Evolutionary conservation across 2,113 vertebrate species (phyloP).

Genomic region (rat (Rattus norvegicus)): DNA sequence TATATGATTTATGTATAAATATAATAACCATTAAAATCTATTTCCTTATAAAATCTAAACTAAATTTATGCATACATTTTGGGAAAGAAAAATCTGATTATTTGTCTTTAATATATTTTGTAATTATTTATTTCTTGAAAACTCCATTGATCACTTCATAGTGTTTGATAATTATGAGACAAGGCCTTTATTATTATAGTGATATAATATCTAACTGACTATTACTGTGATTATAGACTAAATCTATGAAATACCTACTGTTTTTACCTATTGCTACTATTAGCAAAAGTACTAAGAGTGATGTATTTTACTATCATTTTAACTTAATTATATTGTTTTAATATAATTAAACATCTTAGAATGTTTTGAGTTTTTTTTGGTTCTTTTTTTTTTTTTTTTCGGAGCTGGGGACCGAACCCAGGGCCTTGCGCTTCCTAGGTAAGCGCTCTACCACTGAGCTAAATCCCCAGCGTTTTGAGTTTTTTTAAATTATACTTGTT

Average conservation of each 20-base stretch:
- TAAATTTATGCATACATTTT: not conserved
- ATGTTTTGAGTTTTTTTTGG: not conserved
- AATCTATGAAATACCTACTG: not conserved
- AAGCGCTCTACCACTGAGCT: too few species aligned
- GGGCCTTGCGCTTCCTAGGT: too few species aligned
- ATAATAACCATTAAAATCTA: not conserved
- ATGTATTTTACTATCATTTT: not conserved
- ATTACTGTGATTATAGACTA: not conserved
- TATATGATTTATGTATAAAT: not conserved
- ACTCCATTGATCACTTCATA: not conserved
- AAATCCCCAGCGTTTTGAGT: too few species aligned
- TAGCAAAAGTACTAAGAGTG: not conserved
- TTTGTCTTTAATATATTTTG: not conserved
- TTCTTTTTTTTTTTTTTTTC: too few species aligned
- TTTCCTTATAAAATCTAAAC: not conserved
- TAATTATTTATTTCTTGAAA: not conserved
- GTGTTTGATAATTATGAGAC: not conserved
- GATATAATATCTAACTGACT: not conserved
- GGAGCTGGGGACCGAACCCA: too few species aligned
- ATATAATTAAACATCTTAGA: not conserved
- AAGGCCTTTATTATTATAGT: not conserved
- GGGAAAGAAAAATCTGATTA: not conserved
- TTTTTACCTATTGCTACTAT: not conserved
- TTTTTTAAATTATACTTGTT: not conserved
- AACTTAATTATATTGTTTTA: not conserved